Percentiles rank a stretch among this genome's conserved stretches.
phyloP scores from a whole-genome alignment of 2,888 invertebrate species.

The Antitype chi region DNA sequence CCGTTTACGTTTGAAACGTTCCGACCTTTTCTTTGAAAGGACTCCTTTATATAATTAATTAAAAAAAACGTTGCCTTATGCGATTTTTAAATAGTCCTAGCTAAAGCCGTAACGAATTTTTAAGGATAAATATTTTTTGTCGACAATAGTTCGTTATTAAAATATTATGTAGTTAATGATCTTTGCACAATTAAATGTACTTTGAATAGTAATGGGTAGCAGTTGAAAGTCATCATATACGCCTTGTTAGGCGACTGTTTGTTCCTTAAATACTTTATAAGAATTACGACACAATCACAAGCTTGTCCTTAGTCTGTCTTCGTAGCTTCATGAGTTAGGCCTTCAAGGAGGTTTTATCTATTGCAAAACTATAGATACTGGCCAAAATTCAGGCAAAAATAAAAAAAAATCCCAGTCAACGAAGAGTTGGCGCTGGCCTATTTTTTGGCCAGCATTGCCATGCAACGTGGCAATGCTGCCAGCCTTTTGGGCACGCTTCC shows the following conservation, averaged over 20 bases:
- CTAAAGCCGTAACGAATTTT: constrained; percentile 75
- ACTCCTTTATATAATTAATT: constrained; percentile 86
- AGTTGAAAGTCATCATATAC: constrained; percentile 55
- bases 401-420: background rate
- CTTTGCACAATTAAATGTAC: constrained; percentile 59
- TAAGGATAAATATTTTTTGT: constrained; percentile 80
- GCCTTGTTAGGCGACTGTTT: constrained; percentile 51
- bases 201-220: constrained; percentile 51
- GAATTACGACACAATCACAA: background rate
- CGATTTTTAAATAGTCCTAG: constrained; percentile 80
- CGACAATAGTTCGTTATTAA: constrained; percentile 69
- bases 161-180: constrained; percentile 60
- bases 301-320: background rate
- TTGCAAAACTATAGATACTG: background rate
- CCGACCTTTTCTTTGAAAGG: constrained; percentile 88
- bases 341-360: background rate
- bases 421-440: too few relatives aligned
- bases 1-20: constrained; percentile 89
- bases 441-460: too few relatives aligned
- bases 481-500: too few relatives aligned
- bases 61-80: constrained; percentile 83
- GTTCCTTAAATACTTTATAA: constrained; percentile 6
- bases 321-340: background rate
- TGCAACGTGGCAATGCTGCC: too few relatives aligned
- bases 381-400: background rate